phyloP scores from a whole-genome alignment of 2,113 vertebrate genomes.

The Periophthalmus modestus region DNA sequence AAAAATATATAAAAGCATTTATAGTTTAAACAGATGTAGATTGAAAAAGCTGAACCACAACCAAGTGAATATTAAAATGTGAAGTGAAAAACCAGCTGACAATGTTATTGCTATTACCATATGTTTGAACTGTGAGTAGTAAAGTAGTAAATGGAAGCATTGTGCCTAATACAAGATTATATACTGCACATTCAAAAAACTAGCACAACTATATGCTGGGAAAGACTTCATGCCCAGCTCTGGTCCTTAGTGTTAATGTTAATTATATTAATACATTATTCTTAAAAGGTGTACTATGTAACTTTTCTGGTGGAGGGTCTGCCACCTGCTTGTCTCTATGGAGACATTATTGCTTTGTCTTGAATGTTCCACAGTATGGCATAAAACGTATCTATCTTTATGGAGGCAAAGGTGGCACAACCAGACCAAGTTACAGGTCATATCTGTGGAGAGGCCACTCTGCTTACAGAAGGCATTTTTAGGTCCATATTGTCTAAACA shows the following conservation, averaged over 20 bases:
- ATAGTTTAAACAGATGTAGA: background rate
- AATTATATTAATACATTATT: too few species aligned
- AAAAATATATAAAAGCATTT: background rate
- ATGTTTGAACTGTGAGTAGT: background rate
- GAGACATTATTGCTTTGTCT: too few species aligned
- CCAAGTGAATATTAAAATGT: background rate
- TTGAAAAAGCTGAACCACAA: conserved; percentile 4
- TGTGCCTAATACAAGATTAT: background rate
- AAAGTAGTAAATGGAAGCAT: background rate
- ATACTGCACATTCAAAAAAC: background rate
- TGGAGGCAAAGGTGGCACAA: too few species aligned
- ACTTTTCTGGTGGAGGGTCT: too few species aligned
- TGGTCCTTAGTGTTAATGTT: too few species aligned
- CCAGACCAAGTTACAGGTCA: too few species aligned
- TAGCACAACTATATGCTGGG: background rate
- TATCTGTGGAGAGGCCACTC: too few species aligned
- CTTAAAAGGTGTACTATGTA: too few species aligned
- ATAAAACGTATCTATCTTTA: too few species aligned
- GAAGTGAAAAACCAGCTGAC: background rate
- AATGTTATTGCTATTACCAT: background rate
- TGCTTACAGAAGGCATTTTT: too few species aligned
- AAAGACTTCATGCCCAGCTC: background rate
- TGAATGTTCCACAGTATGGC: too few species aligned
- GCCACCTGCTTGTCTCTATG: too few species aligned
- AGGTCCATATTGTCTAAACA: background rate